Conservation (phyloP, 2,888 invertebrate genomes). For the Drosophila neutralis region DNA sequence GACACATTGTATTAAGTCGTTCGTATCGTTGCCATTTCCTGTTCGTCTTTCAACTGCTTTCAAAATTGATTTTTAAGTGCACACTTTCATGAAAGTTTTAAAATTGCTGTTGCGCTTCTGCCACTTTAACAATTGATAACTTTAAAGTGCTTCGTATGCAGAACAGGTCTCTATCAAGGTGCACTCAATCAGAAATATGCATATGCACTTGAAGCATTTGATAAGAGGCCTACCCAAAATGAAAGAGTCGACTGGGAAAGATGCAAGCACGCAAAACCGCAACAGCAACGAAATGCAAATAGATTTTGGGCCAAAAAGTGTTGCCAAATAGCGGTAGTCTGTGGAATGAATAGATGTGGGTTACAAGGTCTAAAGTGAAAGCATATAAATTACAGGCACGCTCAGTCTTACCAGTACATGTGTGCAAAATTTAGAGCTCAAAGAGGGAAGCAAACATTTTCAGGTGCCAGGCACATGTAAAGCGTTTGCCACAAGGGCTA, state of each 20-base stretch:
- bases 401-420: constrained; percentile 2
- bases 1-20: not conserved
- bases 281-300: constrained; percentile 11
- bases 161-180: not conserved
- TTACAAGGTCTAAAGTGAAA: constrained; percentile 19
- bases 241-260: constrained; percentile 1
- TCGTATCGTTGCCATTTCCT: not conserved
- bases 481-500: constrained; percentile 36
- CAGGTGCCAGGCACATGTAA: constrained; percentile 54
- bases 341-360: constrained; percentile 17
- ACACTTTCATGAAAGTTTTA: constrained; percentile 6
- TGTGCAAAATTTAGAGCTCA: constrained; percentile 1
- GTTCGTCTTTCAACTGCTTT: constrained; percentile 5
- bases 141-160: not conserved
- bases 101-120: constrained; percentile 6
- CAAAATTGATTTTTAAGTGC: constrained; percentile 47
- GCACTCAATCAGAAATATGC: constrained; percentile 3
- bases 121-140: constrained; percentile 14
- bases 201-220: constrained; percentile 17
- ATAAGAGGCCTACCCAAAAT: not conserved
- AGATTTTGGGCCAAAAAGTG: constrained; percentile 4
- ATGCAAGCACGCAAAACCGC: not conserved
- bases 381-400: constrained; percentile 52
- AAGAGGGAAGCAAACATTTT: constrained; percentile 29
- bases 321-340: constrained; percentile 20